Percentiles rank a stretch among this genome's conserved stretches.
Conservation (phyloP, 2,888 invertebrate genomes). For the Parthenolecanium corni region DNA sequence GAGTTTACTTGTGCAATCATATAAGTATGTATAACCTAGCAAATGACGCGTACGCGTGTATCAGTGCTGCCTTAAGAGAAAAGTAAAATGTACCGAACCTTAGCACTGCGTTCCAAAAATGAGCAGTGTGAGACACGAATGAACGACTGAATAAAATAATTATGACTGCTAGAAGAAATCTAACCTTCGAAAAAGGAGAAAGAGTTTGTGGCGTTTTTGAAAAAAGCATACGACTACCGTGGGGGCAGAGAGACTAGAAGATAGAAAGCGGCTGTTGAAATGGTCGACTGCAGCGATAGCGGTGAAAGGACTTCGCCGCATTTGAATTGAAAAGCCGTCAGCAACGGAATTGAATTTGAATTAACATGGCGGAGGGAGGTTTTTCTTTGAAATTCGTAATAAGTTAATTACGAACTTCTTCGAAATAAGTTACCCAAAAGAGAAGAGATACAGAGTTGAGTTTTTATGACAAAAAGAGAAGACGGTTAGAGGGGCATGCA, state of each 20-base stretch:
- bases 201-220: too few relatives aligned
- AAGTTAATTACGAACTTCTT: conserved; percentile 25
- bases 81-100: too few relatives aligned
- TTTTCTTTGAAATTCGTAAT: conserved; percentile 27
- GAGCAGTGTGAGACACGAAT: too few relatives aligned
- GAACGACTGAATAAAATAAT: conserved; percentile 17
- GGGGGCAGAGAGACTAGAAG: too few relatives aligned
- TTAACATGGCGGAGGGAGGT: conserved; percentile 13
- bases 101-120: too few relatives aligned
- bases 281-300: not conserved
- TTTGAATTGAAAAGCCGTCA: conserved; percentile 27
- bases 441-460: not conserved
- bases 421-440: conserved; percentile 23
- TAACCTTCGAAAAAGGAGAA: too few relatives aligned
- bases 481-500: not conserved
- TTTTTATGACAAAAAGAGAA: not conserved
- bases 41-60: too few relatives aligned
- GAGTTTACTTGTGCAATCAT: too few relatives aligned
- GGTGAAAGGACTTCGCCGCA: conserved; percentile 3
- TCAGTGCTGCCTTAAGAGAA: too few relatives aligned
- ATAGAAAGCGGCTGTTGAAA: too few relatives aligned
- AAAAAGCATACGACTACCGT: too few relatives aligned
- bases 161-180: not conserved
- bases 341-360: conserved; percentile 27
- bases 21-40: too few relatives aligned